A percentile compares a stretch with the other conserved stretches of the same genome.
phyloP scores from a whole-genome alignment of 2,888 invertebrate species.

The Coenonympha arcania region DNA sequence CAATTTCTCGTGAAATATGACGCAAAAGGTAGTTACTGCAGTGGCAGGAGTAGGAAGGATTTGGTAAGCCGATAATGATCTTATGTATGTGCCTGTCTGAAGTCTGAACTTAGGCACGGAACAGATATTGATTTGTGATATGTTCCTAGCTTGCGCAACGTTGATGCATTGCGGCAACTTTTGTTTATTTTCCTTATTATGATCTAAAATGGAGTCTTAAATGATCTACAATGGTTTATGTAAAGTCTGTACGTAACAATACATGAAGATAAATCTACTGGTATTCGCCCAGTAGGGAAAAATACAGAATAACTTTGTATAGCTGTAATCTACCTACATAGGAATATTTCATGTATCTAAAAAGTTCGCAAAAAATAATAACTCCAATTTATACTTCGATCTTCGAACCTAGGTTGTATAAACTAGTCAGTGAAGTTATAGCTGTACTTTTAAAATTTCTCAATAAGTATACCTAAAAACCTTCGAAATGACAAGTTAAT shows the following conservation, averaged over 20 bases:
- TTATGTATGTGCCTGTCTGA: slow-evolving; percentile 9
- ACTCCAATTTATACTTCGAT: too few relatives aligned
- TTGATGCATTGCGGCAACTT: slow-evolving; percentile 15
- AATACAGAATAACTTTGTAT: too few relatives aligned
- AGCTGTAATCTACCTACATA: too few relatives aligned
- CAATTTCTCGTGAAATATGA: slow-evolving; percentile 16
- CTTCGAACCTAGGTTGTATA: too few relatives aligned
- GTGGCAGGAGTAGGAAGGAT: slow-evolving; percentile 15
- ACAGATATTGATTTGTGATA: slow-evolving; percentile 13
- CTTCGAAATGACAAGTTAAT: too few relatives aligned
- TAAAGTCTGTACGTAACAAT: not conserved
- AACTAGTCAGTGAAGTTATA: too few relatives aligned
- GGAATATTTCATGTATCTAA: too few relatives aligned
- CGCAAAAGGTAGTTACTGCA: slow-evolving; percentile 8
- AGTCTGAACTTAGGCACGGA: slow-evolving; percentile 4
- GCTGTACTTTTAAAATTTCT: too few relatives aligned
- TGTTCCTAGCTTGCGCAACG: slow-evolving; percentile 11
- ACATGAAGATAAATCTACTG: not conserved
- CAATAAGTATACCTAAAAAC: too few relatives aligned
- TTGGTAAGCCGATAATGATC: slow-evolving; percentile 10
- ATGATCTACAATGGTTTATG: not conserved
- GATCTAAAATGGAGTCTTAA: not conserved
- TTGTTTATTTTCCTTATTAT: slow-evolving; percentile 6
- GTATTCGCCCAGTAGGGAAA: not conserved
- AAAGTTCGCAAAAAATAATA: too few relatives aligned